phyloP scores from a whole-genome alignment of 2,888 invertebrate genomes.

The Trissolcus japonicus region DNA sequence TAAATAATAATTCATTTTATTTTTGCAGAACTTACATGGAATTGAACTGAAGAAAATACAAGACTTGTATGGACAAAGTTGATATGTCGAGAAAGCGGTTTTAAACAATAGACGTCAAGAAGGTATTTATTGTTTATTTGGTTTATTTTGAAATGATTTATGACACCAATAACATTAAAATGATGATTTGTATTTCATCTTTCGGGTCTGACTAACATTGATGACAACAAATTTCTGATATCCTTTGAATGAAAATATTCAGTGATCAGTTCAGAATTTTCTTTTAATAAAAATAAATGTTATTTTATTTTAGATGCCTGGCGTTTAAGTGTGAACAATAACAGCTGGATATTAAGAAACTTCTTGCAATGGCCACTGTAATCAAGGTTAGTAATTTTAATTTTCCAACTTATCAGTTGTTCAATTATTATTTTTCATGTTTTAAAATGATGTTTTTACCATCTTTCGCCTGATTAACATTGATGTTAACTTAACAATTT shows the following conservation, averaged over 20 bases:
- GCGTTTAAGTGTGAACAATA: background rate
- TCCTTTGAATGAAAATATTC: background rate
- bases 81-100: too few species aligned
- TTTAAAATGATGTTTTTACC: constrained; percentile 37
- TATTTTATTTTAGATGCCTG: background rate
- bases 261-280: background rate
- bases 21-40: background rate
- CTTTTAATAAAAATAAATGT: background rate
- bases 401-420: background rate
- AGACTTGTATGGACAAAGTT: background rate
- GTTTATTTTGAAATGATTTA: too few species aligned
- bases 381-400: background rate
- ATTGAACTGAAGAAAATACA: too few species aligned
- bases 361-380: too few species aligned
- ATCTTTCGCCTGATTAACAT: constrained; percentile 48
- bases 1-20: background rate
- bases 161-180: constrained; percentile 12
- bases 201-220: constrained; percentile 67
- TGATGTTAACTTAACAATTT: constrained; percentile 17
- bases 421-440: constrained; percentile 6
- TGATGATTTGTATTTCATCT: constrained; percentile 63
- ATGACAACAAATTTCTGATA: constrained; percentile 34
- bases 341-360: background rate
- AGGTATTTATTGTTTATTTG: too few species aligned
- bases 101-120: too few species aligned